phyloP scores from a whole-genome alignment of 2,797 vertebrate species.

The Propithecus deckenii region DNA sequence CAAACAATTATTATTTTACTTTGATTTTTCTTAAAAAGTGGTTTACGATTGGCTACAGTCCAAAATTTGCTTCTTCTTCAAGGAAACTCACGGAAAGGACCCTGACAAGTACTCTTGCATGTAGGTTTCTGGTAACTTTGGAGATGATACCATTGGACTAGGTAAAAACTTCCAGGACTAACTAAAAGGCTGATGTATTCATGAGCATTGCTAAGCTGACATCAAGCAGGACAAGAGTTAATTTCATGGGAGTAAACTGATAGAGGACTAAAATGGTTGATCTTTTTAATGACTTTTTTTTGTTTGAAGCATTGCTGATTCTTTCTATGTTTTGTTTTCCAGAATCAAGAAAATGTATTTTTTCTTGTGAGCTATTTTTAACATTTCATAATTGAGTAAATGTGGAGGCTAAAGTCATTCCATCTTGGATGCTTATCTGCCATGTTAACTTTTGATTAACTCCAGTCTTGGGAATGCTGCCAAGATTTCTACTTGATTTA shows the following conservation, averaged over 20 bases:
- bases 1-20: background rate
- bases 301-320: background rate
- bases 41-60: background rate
- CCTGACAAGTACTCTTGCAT: background rate
- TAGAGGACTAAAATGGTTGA: background rate
- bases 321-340: background rate
- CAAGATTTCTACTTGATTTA: background rate
- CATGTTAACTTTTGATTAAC: background rate
- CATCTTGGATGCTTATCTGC: background rate
- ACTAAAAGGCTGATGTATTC: background rate
- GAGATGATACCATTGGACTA: background rate
- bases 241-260: background rate
- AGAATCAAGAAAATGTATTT: background rate
- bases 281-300: background rate
- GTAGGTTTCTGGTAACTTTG: background rate
- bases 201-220: background rate
- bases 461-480: background rate
- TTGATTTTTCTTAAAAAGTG: no score
- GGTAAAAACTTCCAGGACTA: background rate
- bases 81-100: background rate
- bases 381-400: background rate
- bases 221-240: background rate
- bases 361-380: background rate
- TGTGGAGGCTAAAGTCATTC: background rate
- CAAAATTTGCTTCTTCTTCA: background rate